These are phyloP conservation scores for Lasaia peninsularis DNA, from an alignment of 1,140 invertebrate genomes.

Conservation along the genomic window DNA sequence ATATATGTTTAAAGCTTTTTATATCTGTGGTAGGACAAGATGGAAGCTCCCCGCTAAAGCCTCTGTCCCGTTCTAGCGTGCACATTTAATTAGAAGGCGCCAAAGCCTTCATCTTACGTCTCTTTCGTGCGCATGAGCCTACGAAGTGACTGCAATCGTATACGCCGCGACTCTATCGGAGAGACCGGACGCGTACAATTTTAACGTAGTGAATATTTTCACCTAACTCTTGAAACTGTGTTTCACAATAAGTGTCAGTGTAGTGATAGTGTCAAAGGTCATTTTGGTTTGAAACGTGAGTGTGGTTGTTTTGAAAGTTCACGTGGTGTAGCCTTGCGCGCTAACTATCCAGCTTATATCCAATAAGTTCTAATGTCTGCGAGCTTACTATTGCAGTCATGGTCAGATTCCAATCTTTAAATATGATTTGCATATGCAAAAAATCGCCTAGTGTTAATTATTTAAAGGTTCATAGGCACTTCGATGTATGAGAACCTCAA, in stretches of 20 bases:
- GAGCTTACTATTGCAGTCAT: conserved; percentile 46
- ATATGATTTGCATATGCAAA: conserved; percentile 10
- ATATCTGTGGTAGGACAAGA: conserved; percentile 55
- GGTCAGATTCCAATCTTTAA: conserved; percentile 38
- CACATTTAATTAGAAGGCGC: conserved; percentile 33
- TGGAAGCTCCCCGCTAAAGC: conserved; percentile 63
- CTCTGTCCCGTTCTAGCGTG: conserved; percentile 52
- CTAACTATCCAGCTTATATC: conserved; percentile 41
- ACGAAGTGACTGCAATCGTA: conserved; percentile 54
- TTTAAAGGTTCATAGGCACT: too few relatives aligned
- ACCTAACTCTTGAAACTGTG: conserved; percentile 15
- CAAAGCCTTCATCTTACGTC: conserved; percentile 53
- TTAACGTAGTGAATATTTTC: conserved; percentile 10
- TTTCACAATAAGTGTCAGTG: conserved; percentile 37
- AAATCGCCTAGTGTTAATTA: background rate
- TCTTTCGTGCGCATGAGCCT: conserved; percentile 48
- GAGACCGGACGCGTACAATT: conserved; percentile 44
- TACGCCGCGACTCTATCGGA: conserved; percentile 48
- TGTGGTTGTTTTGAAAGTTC: conserved; percentile 41
- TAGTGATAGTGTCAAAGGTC: conserved; percentile 55
- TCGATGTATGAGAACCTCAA: too few relatives aligned
- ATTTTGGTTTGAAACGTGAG: conserved; percentile 47
- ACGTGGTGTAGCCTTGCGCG: conserved; percentile 58
- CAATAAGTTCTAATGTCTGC: conserved; percentile 55
- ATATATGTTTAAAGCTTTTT: conserved; percentile 39